Evolutionary conservation across 1,140 invertebrate genomes (phyloP).

Genomic region (Delia radicum): DNA sequence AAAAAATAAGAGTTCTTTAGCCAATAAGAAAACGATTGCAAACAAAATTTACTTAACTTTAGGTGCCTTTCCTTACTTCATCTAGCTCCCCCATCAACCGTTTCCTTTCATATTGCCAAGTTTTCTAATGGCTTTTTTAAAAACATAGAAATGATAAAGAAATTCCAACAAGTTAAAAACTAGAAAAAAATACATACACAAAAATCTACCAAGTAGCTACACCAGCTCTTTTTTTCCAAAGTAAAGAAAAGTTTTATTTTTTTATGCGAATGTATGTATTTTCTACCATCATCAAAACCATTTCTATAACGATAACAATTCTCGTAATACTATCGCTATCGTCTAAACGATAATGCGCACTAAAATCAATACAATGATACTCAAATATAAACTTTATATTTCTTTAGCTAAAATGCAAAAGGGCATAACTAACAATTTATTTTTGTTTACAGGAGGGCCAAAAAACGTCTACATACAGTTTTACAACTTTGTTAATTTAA

Average conservation of each 20-base stretch:
- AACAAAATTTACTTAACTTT: not conserved
- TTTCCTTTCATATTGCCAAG: not conserved
- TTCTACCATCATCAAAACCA: slow-evolving; percentile 24
- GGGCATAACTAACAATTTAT: too few relatives aligned
- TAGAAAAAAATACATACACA: not conserved
- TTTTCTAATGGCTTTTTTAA: not conserved
- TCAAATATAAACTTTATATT: not conserved
- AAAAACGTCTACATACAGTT: too few relatives aligned
- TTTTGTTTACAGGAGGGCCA: too few relatives aligned
- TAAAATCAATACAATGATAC: slow-evolving; percentile 30
- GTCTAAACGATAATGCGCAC: slow-evolving; percentile 30
- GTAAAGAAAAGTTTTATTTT: not conserved
- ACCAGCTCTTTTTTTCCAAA: not conserved
- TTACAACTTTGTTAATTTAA: too few relatives aligned
- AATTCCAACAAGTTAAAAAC: slow-evolving; percentile 9
- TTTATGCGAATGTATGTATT: slow-evolving; percentile 4
- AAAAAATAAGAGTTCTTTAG: not conserved
- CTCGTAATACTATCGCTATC: slow-evolving; percentile 30
- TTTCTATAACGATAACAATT: slow-evolving; percentile 31
- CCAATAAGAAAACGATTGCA: slow-evolving; percentile 10
- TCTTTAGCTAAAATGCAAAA: not conserved
- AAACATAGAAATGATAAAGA: not conserved
- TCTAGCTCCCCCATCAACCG: not conserved
- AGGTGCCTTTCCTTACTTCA: not conserved
- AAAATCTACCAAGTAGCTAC: not conserved